phyloP scores from a whole-genome alignment of 2,888 invertebrate genomes.

The Agrochola circellaris region DNA sequence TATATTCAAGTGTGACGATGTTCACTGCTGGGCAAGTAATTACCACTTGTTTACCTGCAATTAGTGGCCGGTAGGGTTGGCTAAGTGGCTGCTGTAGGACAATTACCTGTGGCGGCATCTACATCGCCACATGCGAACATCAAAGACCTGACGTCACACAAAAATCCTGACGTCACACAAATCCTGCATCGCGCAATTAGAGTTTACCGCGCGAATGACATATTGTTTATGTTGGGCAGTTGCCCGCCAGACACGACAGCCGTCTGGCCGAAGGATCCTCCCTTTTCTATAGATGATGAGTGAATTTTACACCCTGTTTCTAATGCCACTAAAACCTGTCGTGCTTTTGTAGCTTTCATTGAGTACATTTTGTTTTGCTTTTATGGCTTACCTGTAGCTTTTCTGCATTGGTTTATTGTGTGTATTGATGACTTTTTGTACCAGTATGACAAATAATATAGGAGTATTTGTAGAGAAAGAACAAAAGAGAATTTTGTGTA shows the following conservation, averaged over 20 bases:
- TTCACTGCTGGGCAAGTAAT: conserved; percentile 61
- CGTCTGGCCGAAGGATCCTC: too few species aligned
- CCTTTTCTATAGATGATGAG: too few species aligned
- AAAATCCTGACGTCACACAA: too few species aligned
- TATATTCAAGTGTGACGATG: conserved; percentile 56
- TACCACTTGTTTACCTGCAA: conserved; percentile 63
- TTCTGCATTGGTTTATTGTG: background rate
- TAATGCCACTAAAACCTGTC: too few species aligned
- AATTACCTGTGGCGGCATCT: too few species aligned
- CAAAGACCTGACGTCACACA: too few species aligned
- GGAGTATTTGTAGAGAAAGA: background rate
- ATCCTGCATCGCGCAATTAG: too few species aligned
- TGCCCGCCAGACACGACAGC: too few species aligned
- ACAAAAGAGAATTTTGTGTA: background rate
- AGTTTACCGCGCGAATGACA: too few species aligned
- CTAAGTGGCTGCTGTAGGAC: background rate
- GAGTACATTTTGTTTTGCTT: background rate
- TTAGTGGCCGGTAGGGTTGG: conserved; percentile 53
- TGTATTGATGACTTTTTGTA: background rate
- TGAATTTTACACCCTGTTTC: too few species aligned
- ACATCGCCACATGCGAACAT: too few species aligned
- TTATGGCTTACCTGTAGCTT: background rate
- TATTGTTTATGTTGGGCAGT: too few species aligned
- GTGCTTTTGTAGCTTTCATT: background rate
- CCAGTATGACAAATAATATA: background rate